Evolutionary conservation across 2,113 vertebrate genomes (phyloP), one percentile per base, ranked within the genome.

Genomic region (Formicarius rufipectus): DNA sequence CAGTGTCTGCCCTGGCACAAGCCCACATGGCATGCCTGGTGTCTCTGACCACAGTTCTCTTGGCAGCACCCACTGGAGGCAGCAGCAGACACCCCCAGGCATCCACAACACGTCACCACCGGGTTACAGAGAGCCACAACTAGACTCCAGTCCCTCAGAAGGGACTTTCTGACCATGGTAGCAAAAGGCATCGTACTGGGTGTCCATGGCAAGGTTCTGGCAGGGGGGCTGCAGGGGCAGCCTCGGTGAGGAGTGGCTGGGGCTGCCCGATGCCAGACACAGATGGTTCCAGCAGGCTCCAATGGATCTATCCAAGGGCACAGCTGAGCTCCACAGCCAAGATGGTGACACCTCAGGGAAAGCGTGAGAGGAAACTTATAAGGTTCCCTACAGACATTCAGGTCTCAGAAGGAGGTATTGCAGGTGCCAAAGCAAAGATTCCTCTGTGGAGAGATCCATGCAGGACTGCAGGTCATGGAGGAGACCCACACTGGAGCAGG

Each of bases 181-280:
- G 40, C 22, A 28, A 14, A 53, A 86, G 42, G 15, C n/a, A 10
- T n/a, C 27, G 39, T 62, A 12, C 40, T 4, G 8, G 13, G 35
- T 50, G 31, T 39, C 50, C 0, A 0, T 30, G 44, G 20, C 39
- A 44, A 53, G 31, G 9, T 4, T 2, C 16, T 33, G 40, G 25
- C 15, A 23, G 0, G 6, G 4, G 3, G 6, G 14, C 33, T 50
- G 47, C 64, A 49, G 24, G 21, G 52, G 33, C 3, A 1, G 17
- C 8, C 35, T 40, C 47, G 19, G 27, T 6, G 17, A 44, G 71
- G 35, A 56, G n/a, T 14, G 4, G 35, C 24, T 0, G 0, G n/a
- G 14, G 23, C 10, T 67, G 47, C 22, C 3, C n/a, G 4, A 1
- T 52, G 18, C 16, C 7, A 3, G 28, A 24, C 33, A 40, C 22